Conservation (phyloP, 2,797 vertebrate species). For the Gorsachius magnificus region DNA sequence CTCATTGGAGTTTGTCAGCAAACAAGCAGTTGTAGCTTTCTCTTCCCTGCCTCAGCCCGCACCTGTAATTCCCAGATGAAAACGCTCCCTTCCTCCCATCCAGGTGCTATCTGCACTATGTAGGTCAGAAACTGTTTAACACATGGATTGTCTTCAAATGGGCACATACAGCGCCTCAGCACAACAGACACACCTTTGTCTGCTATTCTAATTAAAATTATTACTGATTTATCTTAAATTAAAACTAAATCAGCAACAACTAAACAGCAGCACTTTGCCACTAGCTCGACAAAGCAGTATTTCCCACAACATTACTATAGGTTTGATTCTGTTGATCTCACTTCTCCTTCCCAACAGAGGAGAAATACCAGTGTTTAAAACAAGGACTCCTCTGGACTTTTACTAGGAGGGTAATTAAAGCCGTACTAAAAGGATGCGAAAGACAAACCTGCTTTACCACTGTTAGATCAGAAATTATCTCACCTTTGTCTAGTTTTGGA, state of each 20-base stretch:
- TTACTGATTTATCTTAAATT: neutral
- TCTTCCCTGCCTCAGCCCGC: neutral
- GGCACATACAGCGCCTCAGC: neutral
- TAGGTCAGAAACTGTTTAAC: neutral
- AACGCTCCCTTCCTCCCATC: neutral
- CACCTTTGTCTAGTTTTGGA: neutral
- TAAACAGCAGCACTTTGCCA: neutral
- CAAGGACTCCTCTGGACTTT: neutral
- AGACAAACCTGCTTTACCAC: neutral
- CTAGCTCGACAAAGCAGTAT: neutral
- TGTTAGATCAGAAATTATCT: neutral
- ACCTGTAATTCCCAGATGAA: neutral
- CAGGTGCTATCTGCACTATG: neutral
- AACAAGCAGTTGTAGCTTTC: neutral
- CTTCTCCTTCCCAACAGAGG: neutral
- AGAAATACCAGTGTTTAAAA: neutral
- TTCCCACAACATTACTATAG: neutral
- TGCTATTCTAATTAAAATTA: neutral
- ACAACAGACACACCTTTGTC: neutral
- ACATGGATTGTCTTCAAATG: fast-evolving
- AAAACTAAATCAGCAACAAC: neutral
- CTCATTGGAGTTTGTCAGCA: neutral
- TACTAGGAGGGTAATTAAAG: neutral
- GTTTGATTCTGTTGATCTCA: neutral
- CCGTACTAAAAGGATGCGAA: neutral